Evolutionary conservation across 1,140 invertebrate species (phyloP).

Genomic region (Harlomillsia oculata): DNA sequence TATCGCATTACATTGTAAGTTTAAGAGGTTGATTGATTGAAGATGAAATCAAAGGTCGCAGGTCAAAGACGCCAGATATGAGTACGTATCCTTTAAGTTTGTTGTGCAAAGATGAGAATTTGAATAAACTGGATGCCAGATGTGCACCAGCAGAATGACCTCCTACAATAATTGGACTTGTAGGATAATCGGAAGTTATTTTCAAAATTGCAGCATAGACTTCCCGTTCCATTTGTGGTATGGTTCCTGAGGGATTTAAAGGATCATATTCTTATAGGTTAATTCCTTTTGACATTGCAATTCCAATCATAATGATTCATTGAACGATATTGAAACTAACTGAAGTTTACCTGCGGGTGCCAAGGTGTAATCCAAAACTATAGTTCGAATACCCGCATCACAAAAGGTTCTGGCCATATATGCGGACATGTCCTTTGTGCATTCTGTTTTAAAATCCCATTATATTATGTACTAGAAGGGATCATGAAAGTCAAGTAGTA

Average conservation of each 20-base stretch:
- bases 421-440: too few relatives aligned
- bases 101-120: conserved; percentile 37
- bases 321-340: too few relatives aligned
- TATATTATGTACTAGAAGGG: too few relatives aligned
- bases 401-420: too few relatives aligned
- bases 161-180: not conserved
- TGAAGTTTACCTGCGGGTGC: too few relatives aligned
- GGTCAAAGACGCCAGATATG: conserved; percentile 45
- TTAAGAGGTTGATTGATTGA: conserved; percentile 37
- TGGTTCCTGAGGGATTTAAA: conserved; percentile 4
- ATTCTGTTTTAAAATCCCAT: too few relatives aligned
- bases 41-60: conserved; percentile 41
- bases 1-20: conserved; percentile 33
- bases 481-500: too few relatives aligned
- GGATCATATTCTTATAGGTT: too few relatives aligned
- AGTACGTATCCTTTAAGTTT: conserved; percentile 40
- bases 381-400: too few relatives aligned
- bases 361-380: too few relatives aligned
- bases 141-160: conserved; percentile 65
- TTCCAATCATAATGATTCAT: too few relatives aligned
- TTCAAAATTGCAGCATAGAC: conserved; percentile 1
- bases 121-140: conserved; percentile 49
- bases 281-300: too few relatives aligned
- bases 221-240: conserved; percentile 10
- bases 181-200: not conserved